Conservation (phyloP, 2,888 invertebrate genomes). For the Drosophila prostipennis region DNA sequence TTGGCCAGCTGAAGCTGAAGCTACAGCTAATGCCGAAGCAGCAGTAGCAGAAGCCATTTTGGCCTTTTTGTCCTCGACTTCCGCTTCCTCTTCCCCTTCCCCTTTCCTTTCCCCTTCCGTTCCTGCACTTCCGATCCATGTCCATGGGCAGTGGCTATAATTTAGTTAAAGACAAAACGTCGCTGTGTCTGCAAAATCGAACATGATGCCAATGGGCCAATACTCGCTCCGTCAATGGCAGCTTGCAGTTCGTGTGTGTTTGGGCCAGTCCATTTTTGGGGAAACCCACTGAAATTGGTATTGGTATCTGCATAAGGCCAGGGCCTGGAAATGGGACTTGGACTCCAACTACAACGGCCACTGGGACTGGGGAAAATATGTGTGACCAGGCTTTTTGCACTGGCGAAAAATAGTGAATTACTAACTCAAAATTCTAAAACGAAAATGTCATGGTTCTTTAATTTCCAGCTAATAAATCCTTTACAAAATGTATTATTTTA, state of each 20-base stretch:
- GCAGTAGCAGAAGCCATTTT: constrained; percentile 32
- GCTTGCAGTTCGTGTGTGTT: constrained; percentile 50
- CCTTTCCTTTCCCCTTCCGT: constrained; percentile 14
- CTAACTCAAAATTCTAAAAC: too few species aligned
- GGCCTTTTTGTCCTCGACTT: constrained; percentile 38
- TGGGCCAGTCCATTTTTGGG: constrained; percentile 43
- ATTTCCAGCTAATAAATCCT: not conserved
- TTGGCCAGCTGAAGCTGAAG: constrained; percentile 49
- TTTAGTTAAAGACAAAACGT: constrained; percentile 75
- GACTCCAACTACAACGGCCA: constrained; percentile 15
- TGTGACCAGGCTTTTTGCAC: constrained; percentile 38
- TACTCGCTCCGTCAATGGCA: constrained; percentile 56
- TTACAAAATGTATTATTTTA: too few species aligned
- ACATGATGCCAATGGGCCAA: constrained; percentile 69
- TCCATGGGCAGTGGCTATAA: constrained; percentile 63
- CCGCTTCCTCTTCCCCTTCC: constrained; percentile 30
- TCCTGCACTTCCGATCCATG: constrained; percentile 27
- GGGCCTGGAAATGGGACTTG: constrained; percentile 39
- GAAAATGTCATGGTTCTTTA: not conserved
- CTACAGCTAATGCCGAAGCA: constrained; percentile 8
- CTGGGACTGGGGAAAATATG: constrained; percentile 15
- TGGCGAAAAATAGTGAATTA: not conserved
- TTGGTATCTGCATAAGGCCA: constrained; percentile 53
- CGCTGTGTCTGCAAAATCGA: constrained; percentile 67
- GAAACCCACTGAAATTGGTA: constrained; percentile 61